These are phyloP conservation scores for Pseudococcus jackbeardsleyi DNA, from an alignment of 2,888 invertebrate genomes.

Conservation along the genomic window DNA sequence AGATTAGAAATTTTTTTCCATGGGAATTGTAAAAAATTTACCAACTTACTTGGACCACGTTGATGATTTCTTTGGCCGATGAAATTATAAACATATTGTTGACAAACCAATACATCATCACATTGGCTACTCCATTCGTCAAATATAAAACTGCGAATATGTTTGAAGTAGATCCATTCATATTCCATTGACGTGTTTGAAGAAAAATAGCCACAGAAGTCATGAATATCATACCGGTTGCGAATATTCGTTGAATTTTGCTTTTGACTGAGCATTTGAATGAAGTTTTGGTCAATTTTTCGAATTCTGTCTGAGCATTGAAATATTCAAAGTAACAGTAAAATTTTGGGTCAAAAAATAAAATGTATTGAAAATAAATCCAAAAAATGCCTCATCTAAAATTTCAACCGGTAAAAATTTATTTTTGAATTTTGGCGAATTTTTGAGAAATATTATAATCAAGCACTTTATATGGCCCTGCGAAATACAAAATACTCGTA, in stretches of 20 bases:
- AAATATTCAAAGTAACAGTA: neutral
- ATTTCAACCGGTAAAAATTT: no score
- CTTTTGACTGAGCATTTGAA: neutral
- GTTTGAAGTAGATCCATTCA: neutral
- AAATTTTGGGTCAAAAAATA: no score
- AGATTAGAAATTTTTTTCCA: neutral
- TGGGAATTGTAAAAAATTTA: neutral
- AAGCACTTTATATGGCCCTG: no score
- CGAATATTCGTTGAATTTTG: neutral
- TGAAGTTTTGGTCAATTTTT: neutral
- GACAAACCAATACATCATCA: neutral
- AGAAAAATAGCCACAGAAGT: neutral
- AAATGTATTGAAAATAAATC: no score
- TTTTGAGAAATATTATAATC: no score
- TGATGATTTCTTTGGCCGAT: neutral
- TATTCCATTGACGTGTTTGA: no score
- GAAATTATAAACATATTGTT: neutral
- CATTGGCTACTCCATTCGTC: neutral
- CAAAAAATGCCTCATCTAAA: no score
- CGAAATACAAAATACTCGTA: no score
- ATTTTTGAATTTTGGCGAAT: no score
- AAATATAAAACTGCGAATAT: neutral
- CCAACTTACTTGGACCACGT: neutral
- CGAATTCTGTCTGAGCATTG: neutral
- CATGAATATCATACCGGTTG: neutral